Evolutionary conservation across 2,888 invertebrate genomes (phyloP), one percentile per base, ranked within the genome.

Genomic region (Gerris lacustris): DNA sequence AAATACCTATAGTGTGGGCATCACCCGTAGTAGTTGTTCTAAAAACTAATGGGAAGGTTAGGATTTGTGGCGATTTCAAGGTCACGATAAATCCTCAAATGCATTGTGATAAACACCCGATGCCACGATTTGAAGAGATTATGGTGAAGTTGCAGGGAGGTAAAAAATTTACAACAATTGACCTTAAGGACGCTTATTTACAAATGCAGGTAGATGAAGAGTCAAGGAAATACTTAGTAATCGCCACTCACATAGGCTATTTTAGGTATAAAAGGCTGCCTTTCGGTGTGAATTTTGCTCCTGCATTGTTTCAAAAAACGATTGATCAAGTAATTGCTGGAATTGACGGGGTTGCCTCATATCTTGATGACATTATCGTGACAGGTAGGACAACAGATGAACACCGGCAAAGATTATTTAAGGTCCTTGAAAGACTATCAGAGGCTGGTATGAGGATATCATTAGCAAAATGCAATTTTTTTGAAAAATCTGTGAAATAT

Each of bases 1-100:
- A 62, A 9, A 74, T 69, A 17, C 73, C 73, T 6, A 76, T 75
- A 64, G 73, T 75, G 72, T 76, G 76, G 75, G 73, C 75, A 15
- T 74, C 76, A 47, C 75, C 76, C 2, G 71, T 75, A 17, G 75
- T 76, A 2, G 64, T 76, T 44, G 69, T 66, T 15, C 18, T 75
- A 6, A 76, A 76, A 68, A 72, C 73, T 67, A 75, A 74, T 66
- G 76, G 75, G 2, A 74, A 67, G 6, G 63, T 77, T 18, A 63
- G 76, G 44, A 71, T 77, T 15, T 77, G 75, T 71, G 75, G 31
- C 9, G 55, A 55, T 55, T 55, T 55, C 55, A 55, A 55, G 15
- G 55, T 55, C 11, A 55, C 55, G 55, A 70, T 67, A 6, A 70
- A 70, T 43, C 31, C 17, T 17, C 45, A 15, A 15, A 66, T 64